Evolutionary conservation across 2,888 invertebrate species (phyloP), one percentile per base, ranked within the genome.

Genomic region (Isotomurus palustris): DNA sequence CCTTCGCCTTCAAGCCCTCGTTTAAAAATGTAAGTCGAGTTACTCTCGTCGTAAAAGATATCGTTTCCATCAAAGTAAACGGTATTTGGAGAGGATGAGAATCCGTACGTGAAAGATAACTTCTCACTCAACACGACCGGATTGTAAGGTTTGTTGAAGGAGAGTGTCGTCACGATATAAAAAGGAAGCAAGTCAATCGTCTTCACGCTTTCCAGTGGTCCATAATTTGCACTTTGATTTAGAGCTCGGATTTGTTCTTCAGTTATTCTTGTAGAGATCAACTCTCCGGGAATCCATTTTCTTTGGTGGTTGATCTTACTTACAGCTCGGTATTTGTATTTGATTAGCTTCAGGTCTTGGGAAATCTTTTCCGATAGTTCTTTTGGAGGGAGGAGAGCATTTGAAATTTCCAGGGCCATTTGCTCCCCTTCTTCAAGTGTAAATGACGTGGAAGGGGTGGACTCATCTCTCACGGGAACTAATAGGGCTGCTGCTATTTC

Each of bases 261-360:
- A 14, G 24, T 49, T 6, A 63, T 63, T 48, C 38, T 35, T 35
- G 63, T 60, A 1, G 63, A 52, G 25, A 63, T 52, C 5, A 63
- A 41, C 53, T 63, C 51, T 8, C 63, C 63, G 2, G 63, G 60
- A n/a, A 60, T 54, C 63, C 63, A 63, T 27, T 52, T 56, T 29
- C 53, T 47, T 24, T 53, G 27, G 28, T 63, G 63, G 17, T 43
- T 32, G 8, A 63, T 57, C 21, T 53, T 49, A n/a, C 36, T 35
- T 10, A 60, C 43, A 6, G 17, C 50, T 5, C 43, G 36, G 50
- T 54, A 60, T 19, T 48, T 56, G 3, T 49, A 35, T 32, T 56
- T 43, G 17, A 60, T 60, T 2, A 35, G 19, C 6, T 29, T 24
- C 4, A 60, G 28, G 2, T 57, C 60, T 8, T 24, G 21, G 17